Base-by-base conservation (phyloP, 64 coral and sea anemone species). In the Pachyseris speciosa region DNA sequence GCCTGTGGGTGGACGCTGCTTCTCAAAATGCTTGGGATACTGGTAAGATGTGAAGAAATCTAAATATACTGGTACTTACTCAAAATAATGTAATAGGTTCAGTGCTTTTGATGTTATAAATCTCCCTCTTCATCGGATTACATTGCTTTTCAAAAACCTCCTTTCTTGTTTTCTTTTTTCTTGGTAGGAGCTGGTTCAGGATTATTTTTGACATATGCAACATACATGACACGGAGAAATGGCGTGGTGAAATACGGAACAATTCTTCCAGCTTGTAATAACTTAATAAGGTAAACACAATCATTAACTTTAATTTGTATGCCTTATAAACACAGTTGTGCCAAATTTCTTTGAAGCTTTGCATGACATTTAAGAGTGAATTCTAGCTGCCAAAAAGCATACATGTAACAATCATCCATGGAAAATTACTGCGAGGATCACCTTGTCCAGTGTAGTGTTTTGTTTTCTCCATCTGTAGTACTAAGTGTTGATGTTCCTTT, bases 1-100 rank as follows among this genome's bases (percentile, higher is more conserved):
- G 83, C 40, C 50, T 91, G 0, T 95, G 94, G 94, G 83, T 95
- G 20, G 94, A 95, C 67, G 94, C 94, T 2, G 88, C 88, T 4
- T 95, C 94, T 7, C 94, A 95, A 32, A 95, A 95, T 42, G 94
- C 94, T 22, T 95, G 94, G 94, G 94, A 95, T 37, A 95, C 94
- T 20, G 94, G 94, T 95, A 22, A 61, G 91, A 75, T 11, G 4
- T 69, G 2, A 33, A 17, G 28, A 27, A 20, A 49, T 7, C 45
- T 45, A 11, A 4, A 45, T 4, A 6, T 45, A 45, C 4, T 45
- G 4, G 43, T 4, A 45, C 43, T 45, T 10, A 6, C 4, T 45
- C 43, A 45, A 6, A 4, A 45, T 45, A n/a, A n/a, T n/a, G n/a
- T n/a, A n/a, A n/a, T n/a, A n/a, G n/a, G n/a, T n/a, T 45, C 43